These are phyloP conservation scores for Idris sp. DNA, from an alignment of 1,140 invertebrate species.

Conservation along the genomic window DNA sequence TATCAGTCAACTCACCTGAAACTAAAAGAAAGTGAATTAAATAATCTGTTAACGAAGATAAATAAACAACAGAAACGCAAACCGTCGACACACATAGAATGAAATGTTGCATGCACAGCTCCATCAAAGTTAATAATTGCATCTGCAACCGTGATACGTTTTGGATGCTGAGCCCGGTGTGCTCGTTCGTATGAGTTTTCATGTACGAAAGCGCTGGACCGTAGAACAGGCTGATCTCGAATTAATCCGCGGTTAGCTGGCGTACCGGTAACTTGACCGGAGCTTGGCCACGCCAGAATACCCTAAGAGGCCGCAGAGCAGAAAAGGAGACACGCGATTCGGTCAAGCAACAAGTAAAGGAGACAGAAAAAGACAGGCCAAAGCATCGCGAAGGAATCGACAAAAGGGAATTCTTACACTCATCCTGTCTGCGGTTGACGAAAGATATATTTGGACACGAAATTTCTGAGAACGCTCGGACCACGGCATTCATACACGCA, in stretches of 20 bases:
- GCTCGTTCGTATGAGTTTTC: slow-evolving; percentile 30
- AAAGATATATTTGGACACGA: slow-evolving; percentile 76
- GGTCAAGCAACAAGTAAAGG: slow-evolving; percentile 16
- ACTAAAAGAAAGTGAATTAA: no score
- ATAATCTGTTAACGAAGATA: no score
- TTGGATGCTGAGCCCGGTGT: background rate
- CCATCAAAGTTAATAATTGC: no score
- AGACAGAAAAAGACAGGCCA: slow-evolving; percentile 39
- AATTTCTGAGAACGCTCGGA: slow-evolving; percentile 72
- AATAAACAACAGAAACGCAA: no score
- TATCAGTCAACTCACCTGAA: no score
- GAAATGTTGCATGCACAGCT: background rate
- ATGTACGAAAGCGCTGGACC: slow-evolving; percentile 41
- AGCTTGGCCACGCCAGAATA: slow-evolving; percentile 63
- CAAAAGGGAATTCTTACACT: slow-evolving; percentile 74
- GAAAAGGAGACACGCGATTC: slow-evolving; percentile 31
- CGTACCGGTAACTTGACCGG: slow-evolving; percentile 73
- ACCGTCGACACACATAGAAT: no score
- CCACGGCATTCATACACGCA: slow-evolving; percentile 30
- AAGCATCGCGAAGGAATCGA: slow-evolving; percentile 56
- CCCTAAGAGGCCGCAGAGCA: slow-evolving; percentile 42
- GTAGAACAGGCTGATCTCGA: slow-evolving; percentile 65
- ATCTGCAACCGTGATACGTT: slow-evolving; percentile 41
- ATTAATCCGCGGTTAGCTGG: slow-evolving; percentile 73
- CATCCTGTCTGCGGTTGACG: slow-evolving; percentile 77